Base-by-base conservation (phyloP, 2,888 invertebrate species). In the Gnatocerus cornutus region DNA sequence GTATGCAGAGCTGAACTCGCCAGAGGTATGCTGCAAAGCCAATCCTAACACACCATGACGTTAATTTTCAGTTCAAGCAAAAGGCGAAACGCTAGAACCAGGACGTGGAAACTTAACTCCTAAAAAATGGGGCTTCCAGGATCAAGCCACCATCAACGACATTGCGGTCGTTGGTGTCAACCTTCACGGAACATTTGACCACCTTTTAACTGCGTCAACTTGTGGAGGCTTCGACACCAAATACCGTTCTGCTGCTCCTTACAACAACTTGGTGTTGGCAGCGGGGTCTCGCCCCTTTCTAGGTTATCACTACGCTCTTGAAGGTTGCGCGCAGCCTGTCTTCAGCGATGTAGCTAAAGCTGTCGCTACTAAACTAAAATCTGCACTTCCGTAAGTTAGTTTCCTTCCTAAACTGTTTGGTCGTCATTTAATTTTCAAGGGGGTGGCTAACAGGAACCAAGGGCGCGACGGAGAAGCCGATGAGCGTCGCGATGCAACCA, bases 291-390 rank as follows among this genome's bases (percentile, higher is more conserved):
- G 92, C 69, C 98, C 98, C 0, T 98, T 92, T 84, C 83, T 96
- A 68, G 95, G 94, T 0, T 96, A 96, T 84, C 96, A 96, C 84
- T 94, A 93, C 84, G 96, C 95, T 4, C 87, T 95, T 61, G 97
- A 98, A 88, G 97, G 96, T 14, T 92, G 92, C 61, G 87, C 92
- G 12, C 93, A 93, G 29, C 94, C 94, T 0, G 89, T 93, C 9
- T 86, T 98, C 9, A 92, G 94, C 56, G 97, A 97, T 82, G 95
- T 98, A n/a, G 97, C 97, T 0, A 92, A 94, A 82, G 96, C 95
- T 61, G 94, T 97, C 55, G 96, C 96, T 0, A 93, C 91, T 80
- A 96, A 95, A 87, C 87, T 97, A 21, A 93, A 95, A 82, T 92
- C 90, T 50, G 91, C 91, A 46, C 85, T 93, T 75, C 92, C 93